Conservation (phyloP, 2,888 invertebrate genomes). For the Thyatira batis region DNA sequence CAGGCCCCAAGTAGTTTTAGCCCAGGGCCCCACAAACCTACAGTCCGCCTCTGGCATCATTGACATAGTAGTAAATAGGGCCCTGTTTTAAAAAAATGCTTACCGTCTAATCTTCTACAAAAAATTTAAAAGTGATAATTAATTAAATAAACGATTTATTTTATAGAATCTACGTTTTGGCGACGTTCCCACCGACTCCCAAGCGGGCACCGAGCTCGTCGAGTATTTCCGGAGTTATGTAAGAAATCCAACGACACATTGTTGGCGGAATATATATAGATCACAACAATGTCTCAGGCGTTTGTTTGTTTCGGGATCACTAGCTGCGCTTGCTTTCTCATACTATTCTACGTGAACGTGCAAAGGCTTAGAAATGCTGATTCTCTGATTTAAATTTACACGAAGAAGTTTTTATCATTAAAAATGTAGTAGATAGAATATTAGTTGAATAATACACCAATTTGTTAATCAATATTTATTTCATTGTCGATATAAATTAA, state of each 20-base stretch:
- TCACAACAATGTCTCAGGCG: constrained; percentile 29
- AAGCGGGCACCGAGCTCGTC: background rate
- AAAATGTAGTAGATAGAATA: background rate
- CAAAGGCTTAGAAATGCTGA: background rate
- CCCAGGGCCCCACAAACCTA: too few relatives aligned
- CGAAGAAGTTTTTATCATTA: background rate
- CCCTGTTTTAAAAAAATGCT: too few relatives aligned
- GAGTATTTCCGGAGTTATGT: background rate
- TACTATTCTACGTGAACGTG: constrained; percentile 23
- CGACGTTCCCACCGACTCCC: background rate
- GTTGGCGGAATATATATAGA: background rate
- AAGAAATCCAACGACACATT: background rate
- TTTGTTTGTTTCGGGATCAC: constrained; percentile 31
- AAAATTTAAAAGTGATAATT: too few relatives aligned
- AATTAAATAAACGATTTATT: background rate
- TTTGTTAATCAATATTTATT: constrained; percentile 75
- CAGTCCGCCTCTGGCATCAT: too few relatives aligned
- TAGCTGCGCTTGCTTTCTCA: constrained; percentile 26
- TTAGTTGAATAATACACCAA: constrained; percentile 33
- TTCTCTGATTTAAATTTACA: background rate
- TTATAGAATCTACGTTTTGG: background rate
- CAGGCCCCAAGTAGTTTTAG: too few relatives aligned
- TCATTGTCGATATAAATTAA: constrained; percentile 70
- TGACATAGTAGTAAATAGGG: too few relatives aligned
- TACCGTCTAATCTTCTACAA: too few relatives aligned